These are phyloP conservation scores for Nematolebias whitei DNA, from an alignment of 2,113 vertebrate species.

Conservation along the genomic window DNA sequence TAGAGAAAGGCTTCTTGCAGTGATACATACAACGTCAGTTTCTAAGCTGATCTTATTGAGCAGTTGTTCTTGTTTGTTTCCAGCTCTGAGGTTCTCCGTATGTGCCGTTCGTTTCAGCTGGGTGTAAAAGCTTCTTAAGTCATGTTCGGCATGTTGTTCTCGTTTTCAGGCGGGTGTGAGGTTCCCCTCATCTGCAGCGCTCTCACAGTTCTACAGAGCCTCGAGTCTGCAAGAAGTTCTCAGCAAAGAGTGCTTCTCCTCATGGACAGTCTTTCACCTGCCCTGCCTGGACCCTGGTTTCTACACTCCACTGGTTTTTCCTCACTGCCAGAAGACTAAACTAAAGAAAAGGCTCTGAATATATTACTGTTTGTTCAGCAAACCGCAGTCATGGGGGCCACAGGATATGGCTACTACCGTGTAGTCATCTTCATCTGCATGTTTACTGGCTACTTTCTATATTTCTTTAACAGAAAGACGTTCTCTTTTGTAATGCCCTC, in stretches of 20 bases:
- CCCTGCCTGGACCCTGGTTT: neutral
- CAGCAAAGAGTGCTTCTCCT: neutral
- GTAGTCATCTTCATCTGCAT: slow-evolving; percentile 87
- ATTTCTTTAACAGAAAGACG: slow-evolving; percentile 97
- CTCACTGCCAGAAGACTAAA: neutral
- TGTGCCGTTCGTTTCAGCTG: neutral
- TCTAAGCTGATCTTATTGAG: too few relatives aligned
- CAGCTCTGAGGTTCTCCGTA: neutral
- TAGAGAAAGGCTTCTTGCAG: neutral
- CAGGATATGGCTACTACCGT: slow-evolving; percentile 86
- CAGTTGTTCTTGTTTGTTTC: neutral
- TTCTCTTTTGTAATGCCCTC: slow-evolving; percentile 97
- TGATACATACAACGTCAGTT: neutral
- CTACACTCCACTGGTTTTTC: neutral
- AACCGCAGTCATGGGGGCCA: slow-evolving; percentile 76
- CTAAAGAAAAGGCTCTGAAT: slow-evolving; percentile 7
- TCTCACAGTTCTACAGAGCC: slow-evolving; percentile 17
- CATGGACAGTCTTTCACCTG: neutral
- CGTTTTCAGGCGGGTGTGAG: slow-evolving; percentile 55
- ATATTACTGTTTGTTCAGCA: neutral
- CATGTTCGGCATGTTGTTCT: slow-evolving; percentile 5
- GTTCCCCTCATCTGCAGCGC: slow-evolving; percentile 25
- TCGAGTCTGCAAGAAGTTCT: slow-evolving; percentile 3
- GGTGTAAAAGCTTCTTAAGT: neutral
- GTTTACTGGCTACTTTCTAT: slow-evolving; percentile 93